Evolutionary conservation across 1,140 invertebrate genomes (phyloP).

Genomic region (Drosophila virilis): DNA sequence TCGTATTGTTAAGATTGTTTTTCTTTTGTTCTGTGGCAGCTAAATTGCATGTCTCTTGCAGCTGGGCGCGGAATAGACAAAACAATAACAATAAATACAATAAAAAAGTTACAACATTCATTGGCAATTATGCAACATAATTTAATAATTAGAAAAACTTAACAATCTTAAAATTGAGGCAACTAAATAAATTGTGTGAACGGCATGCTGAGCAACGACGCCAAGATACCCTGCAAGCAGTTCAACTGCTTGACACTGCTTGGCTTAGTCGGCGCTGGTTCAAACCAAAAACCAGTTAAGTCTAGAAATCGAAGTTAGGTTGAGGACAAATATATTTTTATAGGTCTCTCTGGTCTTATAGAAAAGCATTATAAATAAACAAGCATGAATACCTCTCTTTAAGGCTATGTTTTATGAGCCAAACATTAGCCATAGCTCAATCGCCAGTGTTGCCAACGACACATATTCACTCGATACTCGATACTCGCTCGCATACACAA

Average conservation of each 20-base stretch:
- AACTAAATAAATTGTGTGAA: constrained; percentile 14
- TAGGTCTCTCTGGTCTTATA: too few species aligned
- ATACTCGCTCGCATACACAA: constrained; percentile 6
- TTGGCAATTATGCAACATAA: constrained; percentile 52
- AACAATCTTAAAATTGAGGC: constrained; percentile 49
- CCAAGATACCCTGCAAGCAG: constrained; percentile 5
- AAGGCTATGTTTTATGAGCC: too few species aligned
- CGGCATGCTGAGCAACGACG: background rate
- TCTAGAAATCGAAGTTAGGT: too few species aligned
- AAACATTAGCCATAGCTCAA: too few species aligned
- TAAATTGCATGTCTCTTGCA: constrained; percentile 42
- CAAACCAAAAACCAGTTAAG: too few species aligned
- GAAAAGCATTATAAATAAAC: too few species aligned
- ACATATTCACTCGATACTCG: background rate
- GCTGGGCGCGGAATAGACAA: constrained; percentile 36
- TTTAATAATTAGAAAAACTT: constrained; percentile 57
- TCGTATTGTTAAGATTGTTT: constrained; percentile 5
- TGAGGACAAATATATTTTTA: too few species aligned
- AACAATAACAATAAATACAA: constrained; percentile 19
- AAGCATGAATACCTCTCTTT: too few species aligned
- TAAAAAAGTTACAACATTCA: constrained; percentile 16
- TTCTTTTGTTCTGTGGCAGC: background rate
- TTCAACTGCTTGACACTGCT: background rate
- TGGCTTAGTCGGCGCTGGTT: background rate
- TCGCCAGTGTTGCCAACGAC: too few species aligned